A percentile compares a stretch with the other conserved stretches of the same genome.
Evolutionary conservation across 2,113 vertebrate species (phyloP).

Genomic region (Xiphorhynchus elegans): DNA sequence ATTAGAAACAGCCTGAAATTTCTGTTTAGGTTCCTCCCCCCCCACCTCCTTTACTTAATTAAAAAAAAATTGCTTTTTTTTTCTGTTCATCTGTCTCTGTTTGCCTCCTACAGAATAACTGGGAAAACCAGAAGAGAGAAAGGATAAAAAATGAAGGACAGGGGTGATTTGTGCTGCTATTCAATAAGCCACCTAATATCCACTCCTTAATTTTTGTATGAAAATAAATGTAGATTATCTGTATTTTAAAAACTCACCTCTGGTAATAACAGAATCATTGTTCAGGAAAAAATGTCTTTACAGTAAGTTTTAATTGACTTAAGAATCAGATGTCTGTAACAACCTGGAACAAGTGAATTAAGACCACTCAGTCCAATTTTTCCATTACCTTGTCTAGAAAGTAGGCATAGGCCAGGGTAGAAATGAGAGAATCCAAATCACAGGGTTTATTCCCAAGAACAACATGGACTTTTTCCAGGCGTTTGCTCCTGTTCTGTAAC

Average conservation of each 20-base stretch:
- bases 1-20: neutral
- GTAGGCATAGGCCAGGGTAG: constrained; percentile 87
- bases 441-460: constrained; percentile 86
- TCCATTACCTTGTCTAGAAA: constrained; percentile 87
- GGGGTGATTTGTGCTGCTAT: neutral
- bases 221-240: neutral
- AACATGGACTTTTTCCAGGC: constrained; percentile 81
- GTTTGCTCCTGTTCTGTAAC: constrained; percentile 80
- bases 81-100: neutral
- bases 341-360: neutral
- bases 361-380: neutral
- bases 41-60: neutral
- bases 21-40: neutral
- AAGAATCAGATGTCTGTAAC: neutral
- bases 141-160: neutral
- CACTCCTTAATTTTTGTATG: neutral
- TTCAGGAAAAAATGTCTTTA: neutral
- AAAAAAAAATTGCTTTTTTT: neutral
- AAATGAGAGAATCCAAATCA: constrained; percentile 89
- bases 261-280: neutral
- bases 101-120: neutral
- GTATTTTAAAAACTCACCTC: neutral
- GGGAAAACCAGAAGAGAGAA: neutral
- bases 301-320: neutral
- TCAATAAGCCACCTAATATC: neutral